Evolutionary conservation across 2,113 vertebrate genomes (phyloP).

Genomic region (Chaetodon trifascialis): DNA sequence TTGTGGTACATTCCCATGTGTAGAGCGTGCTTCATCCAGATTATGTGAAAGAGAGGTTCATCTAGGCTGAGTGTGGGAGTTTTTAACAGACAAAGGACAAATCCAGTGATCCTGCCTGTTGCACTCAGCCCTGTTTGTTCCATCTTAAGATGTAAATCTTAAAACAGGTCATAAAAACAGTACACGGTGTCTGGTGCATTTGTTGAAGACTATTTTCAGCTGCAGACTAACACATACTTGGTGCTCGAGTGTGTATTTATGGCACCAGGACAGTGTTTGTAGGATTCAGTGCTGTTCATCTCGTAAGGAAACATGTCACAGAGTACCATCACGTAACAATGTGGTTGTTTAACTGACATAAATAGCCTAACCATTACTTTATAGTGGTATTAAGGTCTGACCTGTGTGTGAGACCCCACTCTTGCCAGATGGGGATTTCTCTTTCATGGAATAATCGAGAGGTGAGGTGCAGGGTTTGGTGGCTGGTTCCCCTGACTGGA

Average conservation of each 20-base stretch:
- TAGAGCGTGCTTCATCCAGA: neutral
- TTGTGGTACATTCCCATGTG: neutral
- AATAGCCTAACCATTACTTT: neutral
- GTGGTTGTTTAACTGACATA: neutral
- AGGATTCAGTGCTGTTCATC: neutral
- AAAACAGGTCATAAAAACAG: neutral
- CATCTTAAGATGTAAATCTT: neutral
- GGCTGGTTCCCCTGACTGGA: conserved; percentile 31
- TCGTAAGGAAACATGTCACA: neutral
- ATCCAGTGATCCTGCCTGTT: neutral
- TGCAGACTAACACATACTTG: too few relatives aligned
- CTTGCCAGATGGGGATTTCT: conserved; percentile 63
- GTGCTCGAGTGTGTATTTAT: neutral
- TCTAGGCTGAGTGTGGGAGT: neutral
- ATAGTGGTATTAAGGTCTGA: conserved; percentile 17
- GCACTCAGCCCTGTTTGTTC: too few relatives aligned
- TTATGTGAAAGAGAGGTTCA: neutral
- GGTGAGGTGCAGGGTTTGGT: conserved; percentile 65
- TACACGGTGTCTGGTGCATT: too few relatives aligned
- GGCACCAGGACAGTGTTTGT: neutral
- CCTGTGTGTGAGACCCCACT: conserved; percentile 60
- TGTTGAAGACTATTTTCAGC: too few relatives aligned
- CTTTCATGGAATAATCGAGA: conserved; percentile 78
- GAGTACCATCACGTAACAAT: neutral
- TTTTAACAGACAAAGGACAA: neutral